A percentile compares a stretch with the other conserved stretches of the same genome.
Evolutionary conservation across 2,113 vertebrate species (phyloP).

Genomic region (Lamprologus speciosus): DNA sequence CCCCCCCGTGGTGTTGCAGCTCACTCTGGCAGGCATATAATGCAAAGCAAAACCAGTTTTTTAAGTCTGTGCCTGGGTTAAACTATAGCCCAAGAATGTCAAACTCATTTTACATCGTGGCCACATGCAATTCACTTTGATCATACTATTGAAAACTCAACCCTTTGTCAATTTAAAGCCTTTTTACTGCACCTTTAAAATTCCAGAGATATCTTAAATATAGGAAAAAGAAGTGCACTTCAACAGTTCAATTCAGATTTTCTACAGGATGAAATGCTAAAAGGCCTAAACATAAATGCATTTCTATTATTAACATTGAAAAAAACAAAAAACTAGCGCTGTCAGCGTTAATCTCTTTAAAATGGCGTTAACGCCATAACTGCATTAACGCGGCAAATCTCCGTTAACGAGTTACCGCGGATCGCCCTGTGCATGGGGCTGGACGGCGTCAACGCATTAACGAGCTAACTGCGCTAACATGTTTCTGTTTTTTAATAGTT

Average conservation of each 20-base stretch:
- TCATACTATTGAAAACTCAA: background rate
- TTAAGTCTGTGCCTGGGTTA: background rate
- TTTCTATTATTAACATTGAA: background rate
- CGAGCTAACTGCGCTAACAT: rapidly evolving
- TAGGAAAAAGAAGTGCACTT: background rate
- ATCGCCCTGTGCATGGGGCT: background rate
- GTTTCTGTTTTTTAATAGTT: background rate
- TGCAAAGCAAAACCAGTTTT: background rate
- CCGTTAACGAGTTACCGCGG: background rate
- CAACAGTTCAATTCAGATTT: background rate
- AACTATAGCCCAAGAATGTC: background rate
- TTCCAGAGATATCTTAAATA: background rate
- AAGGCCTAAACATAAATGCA: background rate
- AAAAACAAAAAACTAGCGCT: background rate
- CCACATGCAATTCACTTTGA: background rate
- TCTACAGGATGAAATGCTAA: background rate
- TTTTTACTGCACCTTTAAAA: background rate
- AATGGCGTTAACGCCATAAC: background rate
- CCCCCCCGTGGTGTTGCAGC: background rate
- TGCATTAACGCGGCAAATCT: background rate
- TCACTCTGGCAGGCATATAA: background rate
- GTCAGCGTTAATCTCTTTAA: background rate
- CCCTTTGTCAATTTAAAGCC: background rate
- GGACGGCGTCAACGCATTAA: background rate
- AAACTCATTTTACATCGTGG: background rate